phyloP scores from a whole-genome alignment of 2,797 vertebrate species.

The Propithecus deckenii region DNA sequence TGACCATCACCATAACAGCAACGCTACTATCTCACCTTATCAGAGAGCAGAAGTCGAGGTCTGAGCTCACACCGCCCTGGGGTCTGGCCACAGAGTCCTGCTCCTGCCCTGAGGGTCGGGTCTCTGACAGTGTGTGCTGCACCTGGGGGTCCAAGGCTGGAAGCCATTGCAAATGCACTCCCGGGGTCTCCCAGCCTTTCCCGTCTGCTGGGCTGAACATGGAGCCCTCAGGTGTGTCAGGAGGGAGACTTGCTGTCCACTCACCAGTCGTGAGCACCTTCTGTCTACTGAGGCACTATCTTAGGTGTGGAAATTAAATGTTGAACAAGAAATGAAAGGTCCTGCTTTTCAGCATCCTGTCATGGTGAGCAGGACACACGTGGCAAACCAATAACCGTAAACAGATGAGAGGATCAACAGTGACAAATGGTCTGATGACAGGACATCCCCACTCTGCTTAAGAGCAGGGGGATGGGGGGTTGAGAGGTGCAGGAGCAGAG shows the following conservation, averaged over 20 bases:
- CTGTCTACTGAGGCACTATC: neutral
- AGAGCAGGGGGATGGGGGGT: neutral
- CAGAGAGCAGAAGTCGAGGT: neutral
- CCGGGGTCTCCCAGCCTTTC: neutral
- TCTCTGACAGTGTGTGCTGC: neutral
- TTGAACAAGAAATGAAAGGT: neutral
- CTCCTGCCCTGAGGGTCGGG: neutral
- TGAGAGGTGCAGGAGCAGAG: neutral
- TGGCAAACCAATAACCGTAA: neutral
- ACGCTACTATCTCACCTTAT: neutral
- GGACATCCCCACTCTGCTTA: neutral
- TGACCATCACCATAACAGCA: neutral
- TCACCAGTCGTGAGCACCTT: neutral
- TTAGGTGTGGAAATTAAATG: neutral
- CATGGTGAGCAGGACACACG: neutral
- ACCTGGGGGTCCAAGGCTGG: neutral
- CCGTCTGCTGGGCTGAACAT: neutral
- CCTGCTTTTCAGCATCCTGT: neutral
- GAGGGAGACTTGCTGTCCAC: neutral
- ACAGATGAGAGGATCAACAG: neutral
- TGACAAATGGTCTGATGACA: too few relatives aligned
- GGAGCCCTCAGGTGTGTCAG: neutral
- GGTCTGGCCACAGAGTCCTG: neutral
- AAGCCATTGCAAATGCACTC: neutral
- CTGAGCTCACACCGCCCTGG: neutral